Evolutionary conservation across 2,888 invertebrate species (phyloP), one percentile per base, ranked within the genome.

Genomic region (Morinoia aosen): DNA sequence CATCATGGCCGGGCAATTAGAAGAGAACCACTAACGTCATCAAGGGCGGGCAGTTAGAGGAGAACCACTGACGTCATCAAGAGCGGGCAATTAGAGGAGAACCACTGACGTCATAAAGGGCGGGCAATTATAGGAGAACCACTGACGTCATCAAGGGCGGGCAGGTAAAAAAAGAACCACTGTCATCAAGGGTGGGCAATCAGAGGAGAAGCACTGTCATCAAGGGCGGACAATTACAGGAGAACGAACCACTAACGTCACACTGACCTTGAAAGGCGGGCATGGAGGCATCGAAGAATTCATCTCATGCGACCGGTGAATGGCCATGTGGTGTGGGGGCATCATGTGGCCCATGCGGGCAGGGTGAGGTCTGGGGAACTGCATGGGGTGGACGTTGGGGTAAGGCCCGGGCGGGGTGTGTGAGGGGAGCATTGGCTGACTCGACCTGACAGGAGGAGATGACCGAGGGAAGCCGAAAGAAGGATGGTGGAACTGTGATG

Each of bases 401-500:
- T 58, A 95, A 16, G 88, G 56, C 16, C 64, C 39, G 40, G 95
- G 88, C 16, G 95, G 56, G n/a, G 95, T 95, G 58, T 88, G 91
- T 57, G 90, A 19, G 58, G 95, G 39, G 58, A 40, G 90, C 56
- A 56, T 58, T 10, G 95, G 91, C 39, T 64, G 95, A 61, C 95
- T 58, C 48, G 95, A 95, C 25, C 95, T 58, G 33, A 95, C 61
- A 33, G 95, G 95, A 58, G 95, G 95, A 91, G 95, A 90, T 16
- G 88, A 61, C 56, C 88, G 88, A 25, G 95, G 95, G 40, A 93
- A 95, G 10, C 93, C 95, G n/a, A 88, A 93, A 12, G 90, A 88
- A 33, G 93, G 95, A 48, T 64, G 95, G 48, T 94, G 95, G 95
- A 95, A 96, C 40, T 96, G 96, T 58, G 96, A 96, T 3, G 96